Base-by-base conservation (phyloP, 2,888 invertebrate species). In the Dichetophora obliterata region DNA sequence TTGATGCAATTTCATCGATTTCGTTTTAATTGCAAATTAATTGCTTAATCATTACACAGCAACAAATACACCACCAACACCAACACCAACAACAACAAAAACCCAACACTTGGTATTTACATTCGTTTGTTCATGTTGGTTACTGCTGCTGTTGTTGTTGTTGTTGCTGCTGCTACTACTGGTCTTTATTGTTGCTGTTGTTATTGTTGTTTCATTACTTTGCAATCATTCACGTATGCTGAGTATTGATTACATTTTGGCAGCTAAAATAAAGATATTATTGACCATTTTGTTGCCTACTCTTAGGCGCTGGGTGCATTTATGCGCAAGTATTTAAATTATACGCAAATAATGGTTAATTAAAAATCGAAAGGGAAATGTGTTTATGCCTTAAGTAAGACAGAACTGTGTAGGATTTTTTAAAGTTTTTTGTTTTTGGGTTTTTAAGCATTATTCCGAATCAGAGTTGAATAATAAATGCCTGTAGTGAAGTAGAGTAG, bases 21-120 rank as follows among this genome's bases (percentile, higher is more conserved):
- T 86, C 83, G 84, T 85, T 85, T 85, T 86, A 86, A 86, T 86
- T 86, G 85, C 83, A 86, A 86, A 86, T 85, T 86, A 86, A 86
- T 85, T 85, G 86, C 86, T 86, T 85, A 84, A 86, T 86, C 85
- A 86, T 85, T 85, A 84, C 54, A 68, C 66, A 66, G 66, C 61
- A 73, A 75, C 79, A 76, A 68, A 76, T 79, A 75, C 59, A 80
- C 78, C 75, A 76, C 73, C 77, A 76, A 76, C 76, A 68, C 52
- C 61, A 57, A n/a, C 68, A 54, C n/a, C 54, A 54, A 71, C 57
- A 31, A n/a, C n/a, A n/a, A n/a, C n/a, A n/a, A n/a, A n/a, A n/a
- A n/a, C n/a, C 66, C 31, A 14, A 34, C n/a, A 19, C 37, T 54
- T 66, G 27, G 37, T 27, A 14, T 34, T 57, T 19, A n/a, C 43